Percentiles rank a stretch among this genome's conserved stretches.
Conservation (phyloP, 2,888 invertebrate species). For the Caenorhabditis sp. region DNA sequence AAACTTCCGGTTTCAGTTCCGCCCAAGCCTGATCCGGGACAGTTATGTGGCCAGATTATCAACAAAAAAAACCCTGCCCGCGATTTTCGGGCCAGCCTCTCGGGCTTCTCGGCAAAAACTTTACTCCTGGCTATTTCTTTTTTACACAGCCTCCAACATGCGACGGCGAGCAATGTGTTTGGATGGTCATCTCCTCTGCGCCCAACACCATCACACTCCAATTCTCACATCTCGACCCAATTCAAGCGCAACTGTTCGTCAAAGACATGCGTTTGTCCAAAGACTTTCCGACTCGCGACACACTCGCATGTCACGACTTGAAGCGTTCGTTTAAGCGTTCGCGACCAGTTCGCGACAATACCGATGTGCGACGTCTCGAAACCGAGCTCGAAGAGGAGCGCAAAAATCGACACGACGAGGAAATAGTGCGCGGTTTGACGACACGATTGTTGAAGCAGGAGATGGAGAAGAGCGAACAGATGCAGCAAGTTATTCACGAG, state of each 20-base stretch:
- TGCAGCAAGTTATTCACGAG: slow-evolving; percentile 52
- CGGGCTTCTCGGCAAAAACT: background rate
- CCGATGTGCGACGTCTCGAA: slow-evolving; percentile 34
- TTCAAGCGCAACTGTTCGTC: slow-evolving; percentile 26
- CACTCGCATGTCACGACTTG: slow-evolving; percentile 15
- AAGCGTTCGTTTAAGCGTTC: slow-evolving; percentile 24
- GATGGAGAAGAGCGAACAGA: slow-evolving; percentile 52
- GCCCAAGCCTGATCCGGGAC: no score
- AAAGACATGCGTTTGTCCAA: slow-evolving; percentile 32
- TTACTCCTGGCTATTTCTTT: background rate
- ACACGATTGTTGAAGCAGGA: slow-evolving; percentile 61
- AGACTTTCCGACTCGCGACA: slow-evolving; percentile 23
- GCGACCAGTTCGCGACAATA: slow-evolving; percentile 22
- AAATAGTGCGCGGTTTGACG: slow-evolving; percentile 57
- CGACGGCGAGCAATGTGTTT: slow-evolving; percentile 1
- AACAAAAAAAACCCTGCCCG: no score
- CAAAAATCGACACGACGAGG: slow-evolving; percentile 55
- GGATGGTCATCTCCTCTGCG: slow-evolving; percentile 13
- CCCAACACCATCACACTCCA: slow-evolving; percentile 8
- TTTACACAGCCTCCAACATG: background rate
- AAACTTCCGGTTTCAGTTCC: no score
- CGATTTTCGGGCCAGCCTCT: no score
- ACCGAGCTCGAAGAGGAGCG: slow-evolving; percentile 51
- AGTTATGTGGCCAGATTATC: no score
- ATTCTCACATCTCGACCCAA: slow-evolving; percentile 36